phyloP scores from a whole-genome alignment of 2,797 vertebrate species.

The Gymnodraco acuticeps region DNA sequence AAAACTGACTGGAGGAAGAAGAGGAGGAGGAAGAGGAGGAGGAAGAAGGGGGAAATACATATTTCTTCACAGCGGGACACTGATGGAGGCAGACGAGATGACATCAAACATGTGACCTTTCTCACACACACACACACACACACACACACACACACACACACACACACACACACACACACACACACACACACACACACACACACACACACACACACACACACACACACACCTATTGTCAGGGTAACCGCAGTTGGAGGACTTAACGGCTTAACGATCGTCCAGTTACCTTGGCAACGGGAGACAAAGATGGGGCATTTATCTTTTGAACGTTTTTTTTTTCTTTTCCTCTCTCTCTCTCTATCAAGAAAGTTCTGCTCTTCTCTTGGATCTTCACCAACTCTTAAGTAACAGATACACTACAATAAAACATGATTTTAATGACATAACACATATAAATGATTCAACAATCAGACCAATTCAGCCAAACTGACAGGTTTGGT shows the following conservation, averaged over 20 bases:
- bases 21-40: neutral
- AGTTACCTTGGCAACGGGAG: conserved; percentile 71
- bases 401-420: too few relatives aligned
- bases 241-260: conserved; percentile 45
- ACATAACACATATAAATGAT: too few relatives aligned
- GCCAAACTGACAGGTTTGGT: too few relatives aligned
- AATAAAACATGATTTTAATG: too few relatives aligned
- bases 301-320: conserved; percentile 56
- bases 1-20: neutral
- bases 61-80: conserved; percentile 24
- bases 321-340: conserved; percentile 21
- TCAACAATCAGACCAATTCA: too few relatives aligned
- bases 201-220: conserved; percentile 2
- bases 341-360: neutral
- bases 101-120: conserved; percentile 36
- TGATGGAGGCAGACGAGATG: conserved; percentile 19
- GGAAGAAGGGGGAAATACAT: neutral
- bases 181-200: neutral
- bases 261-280: conserved; percentile 42
- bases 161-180: neutral
- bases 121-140: neutral
- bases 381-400: neutral
- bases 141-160: conserved; percentile 3
- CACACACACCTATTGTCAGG: conserved; percentile 39
- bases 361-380: neutral